These are phyloP conservation scores for Parnassius orleans DNA, from an alignment of 2,888 invertebrate species.

Conservation along the genomic window DNA sequence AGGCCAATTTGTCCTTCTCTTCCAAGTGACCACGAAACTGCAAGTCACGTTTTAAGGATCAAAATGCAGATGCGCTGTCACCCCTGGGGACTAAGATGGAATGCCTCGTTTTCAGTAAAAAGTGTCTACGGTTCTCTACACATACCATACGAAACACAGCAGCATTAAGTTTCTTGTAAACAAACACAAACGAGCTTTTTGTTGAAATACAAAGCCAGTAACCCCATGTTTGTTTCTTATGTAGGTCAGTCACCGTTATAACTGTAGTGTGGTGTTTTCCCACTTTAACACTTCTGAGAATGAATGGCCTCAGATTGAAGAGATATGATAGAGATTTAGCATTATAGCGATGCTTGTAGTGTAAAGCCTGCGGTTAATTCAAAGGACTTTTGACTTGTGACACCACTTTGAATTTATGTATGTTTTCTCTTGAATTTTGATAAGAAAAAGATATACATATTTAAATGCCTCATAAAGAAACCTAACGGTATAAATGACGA, in stretches of 20 bases:
- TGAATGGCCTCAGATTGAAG: background rate
- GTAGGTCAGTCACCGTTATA: background rate
- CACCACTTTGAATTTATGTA: background rate
- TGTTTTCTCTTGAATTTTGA: conserved; percentile 1
- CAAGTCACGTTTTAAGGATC: too few relatives aligned
- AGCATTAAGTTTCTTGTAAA: too few relatives aligned
- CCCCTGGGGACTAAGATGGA: too few relatives aligned
- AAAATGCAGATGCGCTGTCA: too few relatives aligned
- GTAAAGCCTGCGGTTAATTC: conserved; percentile 6
- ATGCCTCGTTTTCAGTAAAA: too few relatives aligned
- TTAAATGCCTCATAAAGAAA: too few relatives aligned
- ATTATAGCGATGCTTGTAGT: background rate
- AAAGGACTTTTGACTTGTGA: conserved; percentile 5
- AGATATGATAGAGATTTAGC: conserved; percentile 6
- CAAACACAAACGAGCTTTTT: background rate
- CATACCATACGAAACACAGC: too few relatives aligned
- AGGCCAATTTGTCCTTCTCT: too few relatives aligned
- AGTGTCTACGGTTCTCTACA: too few relatives aligned
- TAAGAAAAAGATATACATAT: background rate
- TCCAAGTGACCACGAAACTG: too few relatives aligned
- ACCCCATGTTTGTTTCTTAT: background rate
- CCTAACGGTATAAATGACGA: too few relatives aligned
- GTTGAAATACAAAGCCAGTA: background rate
- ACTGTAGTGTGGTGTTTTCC: background rate
- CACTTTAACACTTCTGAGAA: conserved; percentile 10